Evolutionary conservation across 2,888 invertebrate genomes (phyloP).

Genomic region (Octonoba sinensis): DNA sequence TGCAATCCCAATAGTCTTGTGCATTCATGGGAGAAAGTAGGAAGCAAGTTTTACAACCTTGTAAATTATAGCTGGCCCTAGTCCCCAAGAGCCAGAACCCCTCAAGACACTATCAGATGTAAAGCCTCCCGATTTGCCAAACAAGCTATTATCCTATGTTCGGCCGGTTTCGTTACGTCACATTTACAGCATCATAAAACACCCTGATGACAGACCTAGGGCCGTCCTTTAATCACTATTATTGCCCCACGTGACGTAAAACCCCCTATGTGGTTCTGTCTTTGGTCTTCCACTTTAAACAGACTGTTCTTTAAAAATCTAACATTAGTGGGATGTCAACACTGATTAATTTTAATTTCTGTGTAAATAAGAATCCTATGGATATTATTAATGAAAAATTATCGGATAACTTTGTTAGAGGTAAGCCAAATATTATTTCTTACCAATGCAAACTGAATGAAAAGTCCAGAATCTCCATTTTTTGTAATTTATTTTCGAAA

Average conservation of each 20-base stretch:
- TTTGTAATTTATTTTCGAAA: too few relatives aligned
- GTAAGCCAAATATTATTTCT: neutral
- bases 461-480: too few relatives aligned
- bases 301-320: too few relatives aligned
- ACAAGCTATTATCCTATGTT: slow-evolving; percentile 16
- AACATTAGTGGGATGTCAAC: too few relatives aligned
- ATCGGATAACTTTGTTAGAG: slow-evolving; percentile 1
- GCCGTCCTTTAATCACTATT: slow-evolving; percentile 50
- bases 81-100: slow-evolving; percentile 4
- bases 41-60: slow-evolving; percentile 13
- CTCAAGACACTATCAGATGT: slow-evolving; percentile 43
- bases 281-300: too few relatives aligned
- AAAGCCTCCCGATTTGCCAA: slow-evolving; percentile 13
- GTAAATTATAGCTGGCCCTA: slow-evolving; percentile 6
- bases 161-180: slow-evolving; percentile 51
- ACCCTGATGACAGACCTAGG: slow-evolving; percentile 32
- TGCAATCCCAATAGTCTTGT: too few relatives aligned
- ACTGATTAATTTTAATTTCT: too few relatives aligned
- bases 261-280: too few relatives aligned
- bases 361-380: too few relatives aligned
- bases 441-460: too few relatives aligned
- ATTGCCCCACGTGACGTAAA: slow-evolving; percentile 57
- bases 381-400: too few relatives aligned
- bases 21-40: too few relatives aligned
- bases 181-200: slow-evolving; percentile 60